Conservation (phyloP, 1,140 invertebrate genomes). For the Globodera ellingtonae region DNA sequence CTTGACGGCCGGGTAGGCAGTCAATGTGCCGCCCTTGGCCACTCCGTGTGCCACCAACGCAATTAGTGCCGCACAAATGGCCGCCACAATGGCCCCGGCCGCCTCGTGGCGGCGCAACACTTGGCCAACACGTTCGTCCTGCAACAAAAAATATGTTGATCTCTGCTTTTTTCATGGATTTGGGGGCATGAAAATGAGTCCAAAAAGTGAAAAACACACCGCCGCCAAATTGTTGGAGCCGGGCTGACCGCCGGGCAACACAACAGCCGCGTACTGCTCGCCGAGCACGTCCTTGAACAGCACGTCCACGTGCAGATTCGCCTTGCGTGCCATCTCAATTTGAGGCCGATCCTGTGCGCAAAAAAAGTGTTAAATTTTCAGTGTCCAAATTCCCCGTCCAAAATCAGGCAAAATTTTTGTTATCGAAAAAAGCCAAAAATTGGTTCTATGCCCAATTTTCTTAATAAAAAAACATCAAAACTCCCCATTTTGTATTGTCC, state of each 20-base stretch:
- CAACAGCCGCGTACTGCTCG: slow-evolving; percentile 74
- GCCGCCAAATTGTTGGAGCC: slow-evolving; percentile 22
- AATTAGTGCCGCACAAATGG: slow-evolving; percentile 87
- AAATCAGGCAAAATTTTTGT: no score
- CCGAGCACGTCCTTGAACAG: slow-evolving; percentile 44
- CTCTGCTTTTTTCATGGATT: not conserved
- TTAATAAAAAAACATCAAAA: no score
- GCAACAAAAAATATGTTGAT: slow-evolving; percentile 66
- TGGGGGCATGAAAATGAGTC: no score
- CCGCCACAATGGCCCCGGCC: slow-evolving; percentile 77
- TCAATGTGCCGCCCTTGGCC: slow-evolving; percentile 78
- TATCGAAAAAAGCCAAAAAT: no score
- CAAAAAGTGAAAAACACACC: not conserved
- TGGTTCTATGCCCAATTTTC: no score
- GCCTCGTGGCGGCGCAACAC: slow-evolving; percentile 80
- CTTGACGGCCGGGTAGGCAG: slow-evolving; percentile 85
- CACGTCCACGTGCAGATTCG: slow-evolving; percentile 50
- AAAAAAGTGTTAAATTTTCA: no score
- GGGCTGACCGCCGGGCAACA: slow-evolving; percentile 84
- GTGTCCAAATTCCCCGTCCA: no score
- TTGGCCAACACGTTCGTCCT: slow-evolving; percentile 71
- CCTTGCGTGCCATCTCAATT: slow-evolving; percentile 46
- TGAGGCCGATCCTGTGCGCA: not conserved
- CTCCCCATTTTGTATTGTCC: no score
- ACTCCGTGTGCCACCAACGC: slow-evolving; percentile 83